Conservation (phyloP, 2,797 vertebrate species). For the Hipposideros larvatus region DNA sequence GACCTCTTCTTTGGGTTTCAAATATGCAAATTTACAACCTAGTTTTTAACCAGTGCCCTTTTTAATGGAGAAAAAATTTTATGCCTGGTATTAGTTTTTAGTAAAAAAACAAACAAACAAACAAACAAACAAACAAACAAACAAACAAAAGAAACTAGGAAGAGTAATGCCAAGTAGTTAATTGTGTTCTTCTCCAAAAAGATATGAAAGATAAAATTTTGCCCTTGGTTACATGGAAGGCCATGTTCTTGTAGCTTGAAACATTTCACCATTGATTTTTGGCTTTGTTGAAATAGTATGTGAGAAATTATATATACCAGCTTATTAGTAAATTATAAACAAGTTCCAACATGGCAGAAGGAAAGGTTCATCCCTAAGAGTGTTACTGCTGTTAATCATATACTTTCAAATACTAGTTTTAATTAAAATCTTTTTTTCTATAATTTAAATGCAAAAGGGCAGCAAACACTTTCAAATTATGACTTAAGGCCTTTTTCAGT, state of each 20-base stretch:
- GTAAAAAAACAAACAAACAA: background rate
- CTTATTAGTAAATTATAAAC: conserved; percentile 14
- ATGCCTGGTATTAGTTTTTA: background rate
- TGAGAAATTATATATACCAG: background rate
- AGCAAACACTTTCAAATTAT: background rate
- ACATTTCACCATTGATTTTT: background rate
- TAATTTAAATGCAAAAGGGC: conserved; percentile 9
- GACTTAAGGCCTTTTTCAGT: background rate
- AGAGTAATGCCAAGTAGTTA: background rate
- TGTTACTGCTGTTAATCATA: background rate
- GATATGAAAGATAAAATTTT: conserved; percentile 1
- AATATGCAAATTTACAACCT: background rate
- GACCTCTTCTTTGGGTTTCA: conserved; percentile 38
- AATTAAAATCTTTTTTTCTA: background rate
- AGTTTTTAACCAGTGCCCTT: background rate
- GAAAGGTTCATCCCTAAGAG: background rate
- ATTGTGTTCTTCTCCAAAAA: background rate
- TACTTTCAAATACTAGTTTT: conserved; percentile 22
- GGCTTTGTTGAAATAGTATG: background rate
- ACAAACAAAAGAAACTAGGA: background rate
- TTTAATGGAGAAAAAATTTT: background rate
- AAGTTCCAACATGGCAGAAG: background rate
- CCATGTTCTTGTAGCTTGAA: background rate
- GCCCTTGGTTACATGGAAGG: background rate
- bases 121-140: background rate